Percentiles rank a stretch among this genome's conserved stretches.
Conservation (phyloP, 2,888 invertebrate genomes). For the Cheilosia urbana region DNA sequence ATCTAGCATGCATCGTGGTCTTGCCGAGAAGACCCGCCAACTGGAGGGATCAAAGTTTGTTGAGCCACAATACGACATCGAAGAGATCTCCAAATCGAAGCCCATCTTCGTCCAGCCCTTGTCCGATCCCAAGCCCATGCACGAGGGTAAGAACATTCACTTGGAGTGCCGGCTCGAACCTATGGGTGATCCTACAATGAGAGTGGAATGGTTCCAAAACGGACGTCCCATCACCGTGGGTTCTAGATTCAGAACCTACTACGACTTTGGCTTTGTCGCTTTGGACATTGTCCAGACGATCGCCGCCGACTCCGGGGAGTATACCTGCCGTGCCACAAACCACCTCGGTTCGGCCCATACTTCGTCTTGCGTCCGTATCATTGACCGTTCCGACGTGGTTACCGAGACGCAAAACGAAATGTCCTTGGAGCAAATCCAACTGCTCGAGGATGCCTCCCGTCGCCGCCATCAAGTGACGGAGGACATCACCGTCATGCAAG, state of each 20-base stretch:
- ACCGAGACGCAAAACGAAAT: slow-evolving; percentile 96
- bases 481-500: slow-evolving; percentile 92
- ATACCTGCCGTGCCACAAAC: slow-evolving; percentile 96
- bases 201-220: slow-evolving; percentile 98
- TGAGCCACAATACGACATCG: slow-evolving; percentile 94
- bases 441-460: slow-evolving; percentile 92
- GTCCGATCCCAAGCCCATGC: slow-evolving; percentile 92
- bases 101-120: slow-evolving; percentile 97
- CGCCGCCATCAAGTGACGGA: slow-evolving; percentile 89
- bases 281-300: slow-evolving; percentile 97
- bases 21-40: slow-evolving; percentile 94
- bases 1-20: slow-evolving; percentile 93
- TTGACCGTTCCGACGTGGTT: slow-evolving; percentile 91
- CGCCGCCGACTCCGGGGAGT: slow-evolving; percentile 97
- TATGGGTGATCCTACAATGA: slow-evolving; percentile 97
- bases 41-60: slow-evolving; percentile 93
- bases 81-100: slow-evolving; percentile 96
- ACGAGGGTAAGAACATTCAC: slow-evolving; percentile 95
- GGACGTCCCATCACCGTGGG: slow-evolving; percentile 94
- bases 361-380: slow-evolving; percentile 94
- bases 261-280: slow-evolving; percentile 98
- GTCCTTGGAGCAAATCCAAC: slow-evolving; percentile 95
- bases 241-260: slow-evolving; percentile 96
- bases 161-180: slow-evolving; percentile 96
- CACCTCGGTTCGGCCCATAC: slow-evolving; percentile 96